Evolutionary conservation across 2,888 invertebrate genomes (phyloP).

Genomic region (Didymodactylos carnosus): DNA sequence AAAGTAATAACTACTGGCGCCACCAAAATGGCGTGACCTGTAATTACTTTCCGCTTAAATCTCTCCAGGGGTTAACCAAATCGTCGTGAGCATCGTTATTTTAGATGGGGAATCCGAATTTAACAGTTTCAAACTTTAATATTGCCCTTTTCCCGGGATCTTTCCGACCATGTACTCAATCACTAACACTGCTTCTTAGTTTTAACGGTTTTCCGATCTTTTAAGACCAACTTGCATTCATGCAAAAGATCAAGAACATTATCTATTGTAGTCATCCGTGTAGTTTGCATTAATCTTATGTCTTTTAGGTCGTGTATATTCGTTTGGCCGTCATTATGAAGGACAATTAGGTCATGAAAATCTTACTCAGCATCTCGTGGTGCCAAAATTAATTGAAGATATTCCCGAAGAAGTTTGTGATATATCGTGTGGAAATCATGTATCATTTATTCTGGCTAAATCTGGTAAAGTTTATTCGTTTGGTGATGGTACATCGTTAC

Average conservation of each 20-base stretch:
- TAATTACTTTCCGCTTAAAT: too few relatives aligned
- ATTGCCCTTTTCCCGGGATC: too few relatives aligned
- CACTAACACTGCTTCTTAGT: too few relatives aligned
- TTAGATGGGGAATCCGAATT: too few relatives aligned
- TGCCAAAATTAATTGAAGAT: not conserved
- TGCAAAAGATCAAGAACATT: not conserved
- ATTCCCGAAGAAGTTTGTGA: constrained; percentile 5
- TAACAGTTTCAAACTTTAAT: too few relatives aligned
- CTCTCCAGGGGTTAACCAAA: too few relatives aligned
- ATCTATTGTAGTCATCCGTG: constrained; percentile 8
- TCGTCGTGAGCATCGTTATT: too few relatives aligned
- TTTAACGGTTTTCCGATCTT: too few relatives aligned
- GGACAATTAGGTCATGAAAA: constrained; percentile 6
- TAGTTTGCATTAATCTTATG: not conserved
- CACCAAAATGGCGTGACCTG: too few relatives aligned
- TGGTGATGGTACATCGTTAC: constrained; percentile 9
- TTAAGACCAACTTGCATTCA: not conserved
- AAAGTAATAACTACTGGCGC: too few relatives aligned
- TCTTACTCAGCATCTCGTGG: not conserved
- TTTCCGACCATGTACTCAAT: too few relatives aligned
- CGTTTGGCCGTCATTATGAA: constrained; percentile 6
- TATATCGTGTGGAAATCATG: constrained; percentile 10
- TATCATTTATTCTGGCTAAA: constrained; percentile 12
- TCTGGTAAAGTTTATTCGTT: constrained; percentile 9
- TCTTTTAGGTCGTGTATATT: constrained; percentile 2